These are phyloP conservation scores for Polypedilum vanderplanki DNA, from an alignment of 1,140 invertebrate species.

Conservation along the genomic window DNA sequence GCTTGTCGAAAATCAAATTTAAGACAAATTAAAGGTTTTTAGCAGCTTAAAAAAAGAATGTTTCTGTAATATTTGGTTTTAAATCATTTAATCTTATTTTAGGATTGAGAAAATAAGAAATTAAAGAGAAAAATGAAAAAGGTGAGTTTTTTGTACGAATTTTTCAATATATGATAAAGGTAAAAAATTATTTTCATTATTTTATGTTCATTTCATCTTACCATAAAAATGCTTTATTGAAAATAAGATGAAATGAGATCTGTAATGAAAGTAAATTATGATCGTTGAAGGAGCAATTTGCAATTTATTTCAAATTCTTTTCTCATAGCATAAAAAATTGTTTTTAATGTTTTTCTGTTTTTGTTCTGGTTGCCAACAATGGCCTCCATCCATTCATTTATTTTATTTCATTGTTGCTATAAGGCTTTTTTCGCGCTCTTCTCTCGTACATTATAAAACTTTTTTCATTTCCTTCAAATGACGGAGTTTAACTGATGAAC, in stretches of 20 bases:
- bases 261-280: not conserved
- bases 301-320: not conserved
- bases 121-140: too few species aligned
- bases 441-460: not conserved
- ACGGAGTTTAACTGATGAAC: not conserved
- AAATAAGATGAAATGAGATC: not conserved
- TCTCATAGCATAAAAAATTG: not conserved
- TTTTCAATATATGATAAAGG: too few species aligned
- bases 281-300: not conserved
- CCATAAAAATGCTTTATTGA: not conserved
- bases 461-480: not conserved
- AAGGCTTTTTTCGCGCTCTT: not conserved
- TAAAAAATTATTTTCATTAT: too few species aligned
- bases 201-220: too few species aligned
- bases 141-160: too few species aligned
- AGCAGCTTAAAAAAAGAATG: too few species aligned
- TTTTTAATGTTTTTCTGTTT: slow-evolving; percentile 20
- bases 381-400: not conserved
- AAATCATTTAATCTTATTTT: too few species aligned
- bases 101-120: too few species aligned
- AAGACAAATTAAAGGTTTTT: too few species aligned
- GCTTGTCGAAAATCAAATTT: too few species aligned
- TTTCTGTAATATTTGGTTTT: too few species aligned
- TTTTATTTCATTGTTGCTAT: not conserved
- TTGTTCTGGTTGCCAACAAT: not conserved